Evolutionary conservation across 2,888 invertebrate species (phyloP).

Genomic region (Byasa hedistus): DNA sequence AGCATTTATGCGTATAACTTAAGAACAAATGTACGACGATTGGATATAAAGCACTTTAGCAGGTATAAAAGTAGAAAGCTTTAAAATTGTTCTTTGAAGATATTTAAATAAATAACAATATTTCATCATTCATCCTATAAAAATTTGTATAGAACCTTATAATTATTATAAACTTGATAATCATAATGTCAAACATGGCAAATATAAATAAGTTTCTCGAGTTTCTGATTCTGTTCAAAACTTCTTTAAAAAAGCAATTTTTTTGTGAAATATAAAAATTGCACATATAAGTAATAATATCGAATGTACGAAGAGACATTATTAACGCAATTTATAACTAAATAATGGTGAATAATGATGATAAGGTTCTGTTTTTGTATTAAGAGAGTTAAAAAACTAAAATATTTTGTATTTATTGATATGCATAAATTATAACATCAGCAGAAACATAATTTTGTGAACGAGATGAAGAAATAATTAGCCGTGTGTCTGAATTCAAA

Average conservation of each 20-base stretch:
- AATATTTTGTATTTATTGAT: background rate
- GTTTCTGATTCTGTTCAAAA: background rate
- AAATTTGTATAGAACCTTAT: background rate
- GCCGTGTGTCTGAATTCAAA: background rate
- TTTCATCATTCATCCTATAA: background rate
- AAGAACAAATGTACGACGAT: background rate
- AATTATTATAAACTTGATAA: slow-evolving; percentile 6
- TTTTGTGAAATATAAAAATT: too few species aligned
- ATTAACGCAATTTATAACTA: too few species aligned
- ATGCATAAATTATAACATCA: background rate
- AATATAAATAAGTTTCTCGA: background rate
- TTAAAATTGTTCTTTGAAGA: slow-evolving; percentile 3
- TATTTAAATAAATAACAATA: slow-evolving; percentile 3
- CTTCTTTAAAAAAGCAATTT: slow-evolving; percentile 25
- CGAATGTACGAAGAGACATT: too few species aligned
- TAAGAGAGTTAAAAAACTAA: too few species aligned
- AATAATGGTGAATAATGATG: too few species aligned
- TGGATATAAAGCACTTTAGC: background rate
- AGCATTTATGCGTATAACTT: slow-evolving; percentile 2
- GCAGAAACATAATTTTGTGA: background rate
- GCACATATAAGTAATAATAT: too few species aligned
- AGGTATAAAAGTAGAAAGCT: slow-evolving; percentile 28
- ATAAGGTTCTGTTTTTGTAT: too few species aligned
- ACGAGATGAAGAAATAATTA: background rate
- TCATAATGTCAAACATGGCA: background rate